A percentile compares a stretch with the other conserved stretches of the same genome.
Conservation (phyloP, 2,113 vertebrate species). For the Melanocharis versteri region DNA sequence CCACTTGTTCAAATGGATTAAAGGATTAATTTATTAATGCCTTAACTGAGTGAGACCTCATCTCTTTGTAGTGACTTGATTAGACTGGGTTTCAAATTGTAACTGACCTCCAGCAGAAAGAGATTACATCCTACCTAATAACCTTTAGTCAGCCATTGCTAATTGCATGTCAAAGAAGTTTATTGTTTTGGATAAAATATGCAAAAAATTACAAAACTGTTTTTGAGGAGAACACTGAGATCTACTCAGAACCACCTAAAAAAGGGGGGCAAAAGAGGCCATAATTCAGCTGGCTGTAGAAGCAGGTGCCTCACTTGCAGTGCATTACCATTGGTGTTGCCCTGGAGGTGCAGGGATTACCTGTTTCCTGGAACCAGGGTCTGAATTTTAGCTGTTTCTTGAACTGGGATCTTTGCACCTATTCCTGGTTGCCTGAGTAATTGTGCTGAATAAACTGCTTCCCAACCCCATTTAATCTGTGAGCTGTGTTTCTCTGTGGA, state of each 20-base stretch:
- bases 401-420: neutral
- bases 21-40: conserved; percentile 64
- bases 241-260: neutral
- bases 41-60: conserved; percentile 38
- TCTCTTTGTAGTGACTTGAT: conserved; percentile 45
- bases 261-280: neutral
- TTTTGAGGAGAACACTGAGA: neutral
- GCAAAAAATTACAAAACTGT: neutral
- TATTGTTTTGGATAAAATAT: conserved; percentile 4
- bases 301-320: neutral
- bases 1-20: conserved; percentile 54
- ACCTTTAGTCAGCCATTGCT: conserved; percentile 14
- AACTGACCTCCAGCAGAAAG: conserved; percentile 46
- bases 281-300: neutral
- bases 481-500: neutral
- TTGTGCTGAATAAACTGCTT: neutral
- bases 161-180: conserved; percentile 20
- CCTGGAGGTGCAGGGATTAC: neutral
- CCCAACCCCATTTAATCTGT: neutral
- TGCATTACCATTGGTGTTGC: neutral
- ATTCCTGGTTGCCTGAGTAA: neutral
- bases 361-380: neutral
- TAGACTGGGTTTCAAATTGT: conserved; percentile 42
- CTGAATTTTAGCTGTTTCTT: neutral
- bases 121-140: conserved; percentile 50